Conservation (phyloP, 1,140 invertebrate species). For the Drosophila sp. region DNA sequence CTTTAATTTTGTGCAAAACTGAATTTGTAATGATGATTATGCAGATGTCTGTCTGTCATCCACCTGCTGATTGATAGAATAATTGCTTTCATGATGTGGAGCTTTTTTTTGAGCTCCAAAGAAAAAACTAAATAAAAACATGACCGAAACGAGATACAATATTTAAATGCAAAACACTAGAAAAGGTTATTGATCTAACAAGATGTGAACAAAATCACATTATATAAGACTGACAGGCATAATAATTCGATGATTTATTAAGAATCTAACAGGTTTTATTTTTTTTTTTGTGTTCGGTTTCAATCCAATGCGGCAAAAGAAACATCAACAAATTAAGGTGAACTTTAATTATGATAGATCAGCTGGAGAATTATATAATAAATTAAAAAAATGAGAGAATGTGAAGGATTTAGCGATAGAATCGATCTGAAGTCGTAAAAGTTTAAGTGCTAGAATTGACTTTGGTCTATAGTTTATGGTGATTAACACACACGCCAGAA, state of each 20-base stretch:
- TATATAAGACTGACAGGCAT: slow-evolving; percentile 53
- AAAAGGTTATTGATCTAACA: slow-evolving; percentile 11
- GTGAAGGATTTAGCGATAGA: slow-evolving; percentile 2
- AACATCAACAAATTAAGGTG: slow-evolving; percentile 20
- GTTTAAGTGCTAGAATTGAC: not conserved
- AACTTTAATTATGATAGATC: slow-evolving; percentile 24
- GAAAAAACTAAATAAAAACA: slow-evolving; percentile 4
- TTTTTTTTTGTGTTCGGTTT: not conserved
- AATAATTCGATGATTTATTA: slow-evolving; percentile 23
- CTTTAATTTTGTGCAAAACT: slow-evolving; percentile 12
- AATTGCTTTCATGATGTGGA: slow-evolving; percentile 16
- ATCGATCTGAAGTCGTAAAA: not conserved
- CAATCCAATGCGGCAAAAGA: not conserved
- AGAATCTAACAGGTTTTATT: slow-evolving; percentile 14
- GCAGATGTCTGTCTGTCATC: slow-evolving; percentile 37
- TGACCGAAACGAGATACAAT: not conserved
- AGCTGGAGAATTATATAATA: not conserved
- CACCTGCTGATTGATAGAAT: slow-evolving; percentile 18
- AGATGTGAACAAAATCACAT: slow-evolving; percentile 62
- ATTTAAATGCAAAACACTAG: not conserved
- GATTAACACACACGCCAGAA: not conserved
- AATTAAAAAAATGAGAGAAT: not conserved
- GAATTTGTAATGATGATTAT: slow-evolving; percentile 16
- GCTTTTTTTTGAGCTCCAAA: slow-evolving; percentile 1
- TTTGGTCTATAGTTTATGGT: not conserved